Base-by-base conservation (phyloP, 2,888 invertebrate genomes). In the Eupithecia abbreviata region DNA sequence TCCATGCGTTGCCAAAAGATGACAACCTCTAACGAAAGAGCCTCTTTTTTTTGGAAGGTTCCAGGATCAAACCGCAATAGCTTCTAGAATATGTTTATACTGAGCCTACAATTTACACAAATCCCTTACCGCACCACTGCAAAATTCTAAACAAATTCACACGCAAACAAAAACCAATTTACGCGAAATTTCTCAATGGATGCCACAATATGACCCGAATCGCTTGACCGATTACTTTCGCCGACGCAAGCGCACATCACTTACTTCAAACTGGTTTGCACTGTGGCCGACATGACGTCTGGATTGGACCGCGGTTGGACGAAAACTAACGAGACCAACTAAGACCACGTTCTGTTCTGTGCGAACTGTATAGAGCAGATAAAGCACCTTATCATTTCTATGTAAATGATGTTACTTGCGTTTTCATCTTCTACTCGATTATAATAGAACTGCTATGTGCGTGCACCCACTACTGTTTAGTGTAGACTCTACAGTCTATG, bases 211-310 rank as follows among this genome's bases (percentile, higher is more conserved):
- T 75, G 79, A 78, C 80, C 80, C 74, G 79, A 77, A 80, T 82
- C 75, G 72, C 13, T 69, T 78, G 76, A 78, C 78, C 78, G 78
- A 78, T 73, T 69, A 90, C 90, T 92, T 92, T 91, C 90, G 86
- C 86, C 81, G 78, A 9, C 68, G 69, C 69, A 18, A 45, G 47
- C 55, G 55, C 69, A 18, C 85, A 80, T 83, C 87, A 92, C 93
- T 93, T 92, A 93, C 93, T 91, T 92, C 81, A 90, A 88, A 89
- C 90, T 92, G 73, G 91, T 90, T 87, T 92, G 88, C 75, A 93
- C 88, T 69, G 93, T 89, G 75, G 94, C 93, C 80, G 94, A 91
- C 94, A 94, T 74, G 6, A 62, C 77, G 79, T 72, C 47, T 51
- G 84, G 77, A 75, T 82, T 80, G 78, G 15, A 55, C 45, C 80